phyloP scores from a whole-genome alignment of 35 echinoderm and acorn worm species.

The Heliocidaris erythrogramma region DNA sequence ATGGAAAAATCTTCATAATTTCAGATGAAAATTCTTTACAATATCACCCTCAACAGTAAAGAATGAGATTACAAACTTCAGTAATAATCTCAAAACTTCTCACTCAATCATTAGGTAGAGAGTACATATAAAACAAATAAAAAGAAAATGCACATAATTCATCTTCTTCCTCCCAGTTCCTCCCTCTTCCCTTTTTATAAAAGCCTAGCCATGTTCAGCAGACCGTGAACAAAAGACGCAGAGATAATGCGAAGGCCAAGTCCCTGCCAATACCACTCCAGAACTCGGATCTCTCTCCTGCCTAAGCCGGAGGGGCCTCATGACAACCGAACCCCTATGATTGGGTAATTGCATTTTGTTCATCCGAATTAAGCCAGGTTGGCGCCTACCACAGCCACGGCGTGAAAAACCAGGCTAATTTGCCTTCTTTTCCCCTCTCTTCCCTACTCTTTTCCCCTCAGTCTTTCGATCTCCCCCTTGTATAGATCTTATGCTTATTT shows the following conservation, averaged over 20 bases:
- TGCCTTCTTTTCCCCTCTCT: neutral
- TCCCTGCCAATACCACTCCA: constrained; percentile 13
- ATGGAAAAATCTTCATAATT: neutral
- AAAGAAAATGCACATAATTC: neutral
- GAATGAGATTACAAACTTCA: neutral
- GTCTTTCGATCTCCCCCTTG: constrained; percentile 3
- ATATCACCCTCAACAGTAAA: neutral
- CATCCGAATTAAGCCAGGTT: constrained; percentile 50
- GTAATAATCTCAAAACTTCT: neutral
- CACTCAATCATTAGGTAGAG: neutral
- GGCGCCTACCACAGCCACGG: constrained; percentile 43
- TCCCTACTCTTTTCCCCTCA: neutral
- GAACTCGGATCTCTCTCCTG: neutral
- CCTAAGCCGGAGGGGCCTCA: constrained; percentile 22
- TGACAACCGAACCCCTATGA: constrained; percentile 50
- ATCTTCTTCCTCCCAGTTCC: neutral
- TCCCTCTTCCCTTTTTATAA: neutral
- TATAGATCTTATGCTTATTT: neutral
- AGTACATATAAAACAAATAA: neutral
- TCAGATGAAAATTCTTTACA: neutral
- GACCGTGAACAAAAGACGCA: constrained; percentile 26
- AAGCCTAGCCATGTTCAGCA: neutral
- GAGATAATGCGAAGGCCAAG: constrained; percentile 25
- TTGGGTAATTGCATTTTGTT: constrained; percentile 55
- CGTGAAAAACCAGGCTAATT: constrained; percentile 49